Percentiles rank a stretch among this genome's conserved stretches.
These are phyloP conservation scores for Cavia porcellus DNA, from an alignment of 2,113 vertebrate genomes.

Conservation along the genomic window DNA sequence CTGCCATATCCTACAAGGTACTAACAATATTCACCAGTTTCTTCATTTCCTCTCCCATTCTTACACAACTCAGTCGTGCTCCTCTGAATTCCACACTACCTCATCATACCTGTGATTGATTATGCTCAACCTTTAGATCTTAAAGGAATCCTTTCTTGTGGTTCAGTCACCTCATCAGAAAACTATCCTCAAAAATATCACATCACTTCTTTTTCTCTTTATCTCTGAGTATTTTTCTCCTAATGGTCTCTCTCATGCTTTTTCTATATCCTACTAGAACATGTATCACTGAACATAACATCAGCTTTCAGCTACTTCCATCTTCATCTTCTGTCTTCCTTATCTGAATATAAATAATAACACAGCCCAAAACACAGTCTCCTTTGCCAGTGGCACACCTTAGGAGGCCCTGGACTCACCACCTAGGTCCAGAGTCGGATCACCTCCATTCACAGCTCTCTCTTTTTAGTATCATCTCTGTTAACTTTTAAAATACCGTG, in stretches of 20 bases:
- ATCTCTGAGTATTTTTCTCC: not conserved
- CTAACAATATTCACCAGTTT: not conserved
- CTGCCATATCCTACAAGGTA: not conserved
- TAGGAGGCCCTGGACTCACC: not conserved
- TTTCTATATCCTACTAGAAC: not conserved
- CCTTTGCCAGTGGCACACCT: not conserved
- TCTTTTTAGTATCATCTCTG: not conserved
- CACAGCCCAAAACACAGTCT: not conserved
- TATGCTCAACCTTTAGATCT: not conserved
- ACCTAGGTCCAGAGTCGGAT: not conserved
- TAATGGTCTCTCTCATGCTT: not conserved
- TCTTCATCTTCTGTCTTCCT: not conserved
- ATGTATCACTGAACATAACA: not conserved
- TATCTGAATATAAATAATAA: constrained; percentile 27
- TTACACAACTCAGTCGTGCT: not conserved
- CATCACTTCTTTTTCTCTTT: not conserved
- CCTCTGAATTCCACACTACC: not conserved
- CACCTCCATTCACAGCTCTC: not conserved
- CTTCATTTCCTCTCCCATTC: not conserved
- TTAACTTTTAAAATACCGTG: not conserved
- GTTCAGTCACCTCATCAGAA: constrained; percentile 1
- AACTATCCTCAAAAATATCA: not conserved
- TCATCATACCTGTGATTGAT: not conserved
- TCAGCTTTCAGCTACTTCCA: not conserved
- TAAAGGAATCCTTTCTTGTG: constrained; percentile 10